Percentiles rank a stretch among this genome's conserved stretches.
Evolutionary conservation across 1,140 invertebrate species (phyloP).

Genomic region (Drusus annulatus): DNA sequence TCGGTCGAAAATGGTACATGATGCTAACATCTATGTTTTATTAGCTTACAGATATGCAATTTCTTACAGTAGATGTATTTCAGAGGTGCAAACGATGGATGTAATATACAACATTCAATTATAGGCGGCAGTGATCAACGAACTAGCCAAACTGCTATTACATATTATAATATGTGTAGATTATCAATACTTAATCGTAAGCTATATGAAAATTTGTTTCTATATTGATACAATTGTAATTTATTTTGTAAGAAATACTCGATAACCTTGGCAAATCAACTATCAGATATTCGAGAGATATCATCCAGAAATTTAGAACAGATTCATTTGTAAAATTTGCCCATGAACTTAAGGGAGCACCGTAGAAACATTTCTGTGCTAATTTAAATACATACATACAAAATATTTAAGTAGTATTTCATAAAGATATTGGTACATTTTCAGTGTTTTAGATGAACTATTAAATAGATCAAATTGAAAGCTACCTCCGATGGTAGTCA

Average conservation of each 20-base stretch:
- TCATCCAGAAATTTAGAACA: slow-evolving; percentile 15
- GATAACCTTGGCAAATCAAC: background rate
- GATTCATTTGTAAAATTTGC: slow-evolving; percentile 3
- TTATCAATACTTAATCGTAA: slow-evolving; percentile 8
- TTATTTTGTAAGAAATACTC: slow-evolving; percentile 8
- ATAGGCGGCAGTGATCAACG: background rate
- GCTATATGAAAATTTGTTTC: slow-evolving; percentile 6
- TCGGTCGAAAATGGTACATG: background rate
- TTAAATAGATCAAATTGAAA: too few relatives aligned
- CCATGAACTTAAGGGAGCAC: background rate
- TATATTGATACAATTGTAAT: slow-evolving; percentile 10
- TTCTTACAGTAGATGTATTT: background rate
- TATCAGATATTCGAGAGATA: slow-evolving; percentile 3
- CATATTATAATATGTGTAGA: background rate
- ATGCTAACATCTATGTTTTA: too few relatives aligned
- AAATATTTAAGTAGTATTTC: too few relatives aligned
- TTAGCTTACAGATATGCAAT: background rate
- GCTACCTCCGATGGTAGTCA: too few relatives aligned
- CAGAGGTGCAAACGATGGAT: slow-evolving; percentile 2
- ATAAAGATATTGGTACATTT: too few relatives aligned
- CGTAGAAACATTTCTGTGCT: background rate
- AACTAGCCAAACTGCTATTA: background rate
- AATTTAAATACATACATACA: slow-evolving; percentile 1
- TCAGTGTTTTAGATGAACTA: too few relatives aligned
- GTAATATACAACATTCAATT: background rate